phyloP scores from a whole-genome alignment of 2,113 vertebrate species.

The Myrmecobius fasciatus region DNA sequence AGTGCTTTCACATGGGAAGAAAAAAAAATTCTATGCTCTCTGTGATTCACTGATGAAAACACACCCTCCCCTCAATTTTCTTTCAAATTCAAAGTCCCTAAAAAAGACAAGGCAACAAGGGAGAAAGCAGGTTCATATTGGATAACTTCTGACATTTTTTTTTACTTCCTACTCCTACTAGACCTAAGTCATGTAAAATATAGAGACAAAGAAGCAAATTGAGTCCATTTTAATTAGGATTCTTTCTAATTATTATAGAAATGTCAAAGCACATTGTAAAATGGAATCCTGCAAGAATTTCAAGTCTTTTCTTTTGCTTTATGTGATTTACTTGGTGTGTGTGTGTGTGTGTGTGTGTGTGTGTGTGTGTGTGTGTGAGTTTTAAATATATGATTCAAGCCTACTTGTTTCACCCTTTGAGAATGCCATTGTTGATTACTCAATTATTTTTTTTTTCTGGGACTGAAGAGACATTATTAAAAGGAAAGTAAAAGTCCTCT shows the following conservation, averaged over 20 bases:
- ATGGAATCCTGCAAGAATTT: background rate
- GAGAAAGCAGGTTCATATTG: background rate
- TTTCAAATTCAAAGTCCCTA: background rate
- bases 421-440: background rate
- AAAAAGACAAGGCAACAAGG: background rate
- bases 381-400: background rate
- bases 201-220: background rate
- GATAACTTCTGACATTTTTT: background rate
- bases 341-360: no score
- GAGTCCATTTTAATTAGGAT: background rate
- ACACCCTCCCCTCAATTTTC: background rate
- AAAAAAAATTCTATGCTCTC: background rate
- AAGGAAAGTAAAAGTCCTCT: background rate
- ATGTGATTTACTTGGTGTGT: background rate
- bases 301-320: background rate
- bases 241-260: background rate
- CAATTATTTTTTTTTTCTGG: background rate
- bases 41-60: background rate
- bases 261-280: background rate
- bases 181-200: background rate
- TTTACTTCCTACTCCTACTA: background rate
- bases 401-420: background rate
- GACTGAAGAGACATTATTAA: background rate
- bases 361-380: background rate
- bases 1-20: background rate